Percentiles rank a stretch among this genome's conserved stretches.
phyloP scores from a whole-genome alignment of 1,140 invertebrate species.

The Medauroidea extradentata region DNA sequence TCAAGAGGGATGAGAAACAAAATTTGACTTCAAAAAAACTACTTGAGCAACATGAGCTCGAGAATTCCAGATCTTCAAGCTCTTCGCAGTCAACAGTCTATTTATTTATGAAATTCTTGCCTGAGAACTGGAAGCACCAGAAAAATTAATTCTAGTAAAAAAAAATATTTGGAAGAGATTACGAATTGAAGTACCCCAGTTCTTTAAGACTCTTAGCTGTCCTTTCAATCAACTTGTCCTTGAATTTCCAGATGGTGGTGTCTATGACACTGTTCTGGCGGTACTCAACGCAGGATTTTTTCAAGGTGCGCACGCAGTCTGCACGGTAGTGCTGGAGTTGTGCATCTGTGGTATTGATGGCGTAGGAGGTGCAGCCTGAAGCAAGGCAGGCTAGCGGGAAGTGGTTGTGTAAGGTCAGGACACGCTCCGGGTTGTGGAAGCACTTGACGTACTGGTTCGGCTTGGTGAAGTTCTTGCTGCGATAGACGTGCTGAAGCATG shows the following conservation, averaged over 20 bases:
- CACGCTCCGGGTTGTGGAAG: conserved; percentile 87
- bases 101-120: too few relatives aligned
- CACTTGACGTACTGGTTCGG: conserved; percentile 92
- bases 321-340: conserved; percentile 91
- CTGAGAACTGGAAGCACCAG: too few relatives aligned
- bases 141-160: too few relatives aligned
- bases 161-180: too few relatives aligned
- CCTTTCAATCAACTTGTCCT: conserved; percentile 64
- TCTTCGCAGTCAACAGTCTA: too few relatives aligned
- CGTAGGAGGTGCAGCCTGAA: conserved; percentile 78
- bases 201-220: conserved; percentile 64
- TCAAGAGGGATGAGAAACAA: too few relatives aligned
- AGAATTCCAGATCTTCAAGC: too few relatives aligned
- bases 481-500: conserved; percentile 90
- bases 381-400: conserved; percentile 86
- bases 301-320: conserved; percentile 84
- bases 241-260: conserved; percentile 83
- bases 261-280: conserved; percentile 78
- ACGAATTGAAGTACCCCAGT: conserved; percentile 62
- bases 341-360: conserved; percentile 76
- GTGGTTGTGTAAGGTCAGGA: conserved; percentile 88
- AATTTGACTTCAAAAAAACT: too few relatives aligned
- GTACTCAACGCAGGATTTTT: conserved; percentile 80
- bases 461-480: conserved; percentile 87
- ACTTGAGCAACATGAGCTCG: too few relatives aligned